Conservation (phyloP, 2,113 vertebrate genomes). For the Sterrhoptilus dennistouni region DNA sequence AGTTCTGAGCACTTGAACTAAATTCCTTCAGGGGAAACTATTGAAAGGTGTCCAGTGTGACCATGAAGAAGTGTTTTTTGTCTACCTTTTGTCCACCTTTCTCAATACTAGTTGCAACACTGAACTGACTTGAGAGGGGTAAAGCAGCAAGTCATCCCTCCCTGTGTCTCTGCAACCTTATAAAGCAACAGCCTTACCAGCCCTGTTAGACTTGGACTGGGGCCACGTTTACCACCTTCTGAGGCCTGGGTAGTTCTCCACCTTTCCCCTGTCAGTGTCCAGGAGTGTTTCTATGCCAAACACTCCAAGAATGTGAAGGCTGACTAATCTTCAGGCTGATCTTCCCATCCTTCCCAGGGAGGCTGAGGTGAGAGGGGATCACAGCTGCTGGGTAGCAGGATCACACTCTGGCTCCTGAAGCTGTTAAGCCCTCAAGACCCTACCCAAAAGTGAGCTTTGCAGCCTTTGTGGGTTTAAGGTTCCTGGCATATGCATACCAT, state of each 20-base stretch:
- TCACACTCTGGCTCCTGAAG: background rate
- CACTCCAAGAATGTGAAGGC: conserved; percentile 35
- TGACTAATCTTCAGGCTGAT: conserved; percentile 9
- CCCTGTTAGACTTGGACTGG: conserved; percentile 3
- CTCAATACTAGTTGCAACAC: rapidly evolving
- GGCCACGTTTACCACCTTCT: background rate
- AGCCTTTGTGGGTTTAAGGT: background rate
- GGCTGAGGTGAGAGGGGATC: background rate
- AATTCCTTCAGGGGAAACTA: background rate
- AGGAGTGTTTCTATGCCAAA: conserved; percentile 51
- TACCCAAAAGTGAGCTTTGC: background rate
- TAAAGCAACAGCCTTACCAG: background rate
- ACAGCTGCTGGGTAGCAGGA: background rate
- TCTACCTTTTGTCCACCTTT: background rate
- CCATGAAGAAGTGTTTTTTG: background rate
- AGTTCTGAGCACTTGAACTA: background rate
- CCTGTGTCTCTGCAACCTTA: background rate
- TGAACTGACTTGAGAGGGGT: background rate
- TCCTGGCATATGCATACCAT: background rate
- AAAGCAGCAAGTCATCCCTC: background rate
- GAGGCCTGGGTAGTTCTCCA: background rate
- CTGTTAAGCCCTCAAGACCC: background rate
- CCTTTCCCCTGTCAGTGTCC: conserved; percentile 32
- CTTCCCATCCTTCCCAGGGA: background rate
- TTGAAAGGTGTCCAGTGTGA: background rate